These are phyloP conservation scores for Drosophila orosa DNA, from an alignment of 1,140 invertebrate species.

Conservation along the genomic window DNA sequence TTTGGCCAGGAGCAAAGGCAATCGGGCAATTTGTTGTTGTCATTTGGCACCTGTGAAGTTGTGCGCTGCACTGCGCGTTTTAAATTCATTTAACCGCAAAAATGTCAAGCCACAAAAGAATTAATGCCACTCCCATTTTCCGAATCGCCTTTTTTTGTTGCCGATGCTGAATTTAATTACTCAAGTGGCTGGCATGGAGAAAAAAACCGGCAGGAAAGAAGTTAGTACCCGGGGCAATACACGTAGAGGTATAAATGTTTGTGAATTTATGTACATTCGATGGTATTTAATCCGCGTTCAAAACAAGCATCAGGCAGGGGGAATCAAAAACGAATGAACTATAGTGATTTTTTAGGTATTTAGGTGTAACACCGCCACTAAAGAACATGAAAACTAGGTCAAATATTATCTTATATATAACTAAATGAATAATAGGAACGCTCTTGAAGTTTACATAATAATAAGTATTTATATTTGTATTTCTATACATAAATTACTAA, in stretches of 20 bases:
- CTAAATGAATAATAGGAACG: too few species aligned
- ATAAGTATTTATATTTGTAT: too few species aligned
- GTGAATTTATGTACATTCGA: conserved; percentile 56
- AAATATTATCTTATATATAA: too few species aligned
- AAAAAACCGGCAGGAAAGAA: conserved; percentile 26
- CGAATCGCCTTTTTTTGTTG: conserved; percentile 10
- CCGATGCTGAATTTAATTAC: conserved; percentile 75
- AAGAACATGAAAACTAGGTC: too few species aligned
- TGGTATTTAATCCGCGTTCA: conserved; percentile 33
- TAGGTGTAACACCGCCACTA: background rate
- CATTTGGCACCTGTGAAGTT: conserved; percentile 74
- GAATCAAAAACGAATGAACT: background rate
- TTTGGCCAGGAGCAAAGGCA: conserved; percentile 42
- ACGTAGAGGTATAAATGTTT: conserved; percentile 3
- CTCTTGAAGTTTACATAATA: too few species aligned
- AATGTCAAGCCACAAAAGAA: conserved; percentile 80
- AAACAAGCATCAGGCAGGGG: conserved; percentile 1
- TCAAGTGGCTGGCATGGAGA: conserved; percentile 63
- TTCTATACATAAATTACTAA: too few species aligned
- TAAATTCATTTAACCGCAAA: conserved; percentile 82
- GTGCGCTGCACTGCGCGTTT: conserved; percentile 61
- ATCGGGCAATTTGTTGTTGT: conserved; percentile 79
- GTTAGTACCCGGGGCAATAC: conserved; percentile 19
- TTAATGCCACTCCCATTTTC: conserved; percentile 74
- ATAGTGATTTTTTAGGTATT: background rate